Conservation (phyloP, 2,888 invertebrate genomes). For the Heteromurus nitidus region DNA sequence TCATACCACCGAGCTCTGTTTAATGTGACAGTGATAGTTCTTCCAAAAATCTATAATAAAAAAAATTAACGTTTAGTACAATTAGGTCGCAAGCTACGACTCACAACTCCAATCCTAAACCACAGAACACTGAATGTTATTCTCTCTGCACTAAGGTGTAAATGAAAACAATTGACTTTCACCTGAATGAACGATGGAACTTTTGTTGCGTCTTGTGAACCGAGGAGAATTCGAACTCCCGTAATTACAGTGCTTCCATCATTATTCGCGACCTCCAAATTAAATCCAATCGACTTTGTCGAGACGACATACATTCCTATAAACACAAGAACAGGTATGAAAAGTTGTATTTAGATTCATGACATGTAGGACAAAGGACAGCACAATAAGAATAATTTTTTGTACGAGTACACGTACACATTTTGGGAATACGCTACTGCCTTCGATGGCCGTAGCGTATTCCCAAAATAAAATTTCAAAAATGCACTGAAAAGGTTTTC, state of each 20-base stretch:
- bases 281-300: slow-evolving; percentile 92
- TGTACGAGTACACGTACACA: too few relatives aligned
- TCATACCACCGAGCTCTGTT: slow-evolving; percentile 94
- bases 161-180: too few relatives aligned
- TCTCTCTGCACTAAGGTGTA: neutral
- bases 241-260: slow-evolving; percentile 93
- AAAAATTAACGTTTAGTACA: neutral
- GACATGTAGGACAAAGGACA: neutral
- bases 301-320: slow-evolving; percentile 93
- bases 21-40: slow-evolving; percentile 83
- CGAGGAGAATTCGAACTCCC: slow-evolving; percentile 89
- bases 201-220: slow-evolving; percentile 86
- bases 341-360: neutral
- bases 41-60: slow-evolving; percentile 80
- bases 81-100: neutral
- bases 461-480: too few relatives aligned
- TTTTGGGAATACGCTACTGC: too few relatives aligned
- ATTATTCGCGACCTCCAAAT: slow-evolving; percentile 89
- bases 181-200: slow-evolving; percentile 87
- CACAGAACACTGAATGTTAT: slow-evolving; percentile 22
- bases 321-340: slow-evolving; percentile 70
- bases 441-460: too few relatives aligned
- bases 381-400: too few relatives aligned
- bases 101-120: neutral
- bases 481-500: too few relatives aligned